Conservation (phyloP, 2,797 vertebrate species). For the Clarias laeviceps region DNA sequence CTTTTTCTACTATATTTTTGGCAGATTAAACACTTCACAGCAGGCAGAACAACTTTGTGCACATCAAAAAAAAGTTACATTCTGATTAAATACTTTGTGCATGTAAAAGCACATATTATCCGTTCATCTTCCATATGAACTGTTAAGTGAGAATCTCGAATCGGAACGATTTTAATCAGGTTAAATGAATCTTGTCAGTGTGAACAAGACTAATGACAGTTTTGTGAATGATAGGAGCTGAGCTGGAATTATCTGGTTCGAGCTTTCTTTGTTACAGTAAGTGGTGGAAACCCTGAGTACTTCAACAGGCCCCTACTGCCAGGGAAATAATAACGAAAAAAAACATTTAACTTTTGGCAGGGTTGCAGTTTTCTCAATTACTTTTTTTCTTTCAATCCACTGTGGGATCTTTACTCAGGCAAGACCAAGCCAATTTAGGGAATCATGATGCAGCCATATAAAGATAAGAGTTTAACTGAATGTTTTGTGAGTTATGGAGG, state of each 20-base stretch:
- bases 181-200: too few species aligned
- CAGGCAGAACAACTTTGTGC: too few species aligned
- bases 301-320: background rate
- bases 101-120: too few species aligned
- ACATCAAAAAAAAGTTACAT: too few species aligned
- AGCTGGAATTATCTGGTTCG: background rate
- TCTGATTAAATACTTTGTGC: too few species aligned
- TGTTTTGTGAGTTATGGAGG: background rate
- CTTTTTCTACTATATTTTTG: too few species aligned
- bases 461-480: background rate
- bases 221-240: background rate
- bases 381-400: background rate
- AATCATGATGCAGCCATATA: background rate
- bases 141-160: too few species aligned
- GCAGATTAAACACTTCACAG: too few species aligned
- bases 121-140: too few species aligned
- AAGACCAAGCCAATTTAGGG: conserved; percentile 16
- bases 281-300: background rate
- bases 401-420: background rate
- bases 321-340: background rate
- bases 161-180: background rate
- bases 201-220: too few species aligned
- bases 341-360: background rate
- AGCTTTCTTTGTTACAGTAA: background rate
- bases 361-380: background rate